phyloP scores from a whole-genome alignment of 2,888 invertebrate species.

The Oscheius sp. region DNA sequence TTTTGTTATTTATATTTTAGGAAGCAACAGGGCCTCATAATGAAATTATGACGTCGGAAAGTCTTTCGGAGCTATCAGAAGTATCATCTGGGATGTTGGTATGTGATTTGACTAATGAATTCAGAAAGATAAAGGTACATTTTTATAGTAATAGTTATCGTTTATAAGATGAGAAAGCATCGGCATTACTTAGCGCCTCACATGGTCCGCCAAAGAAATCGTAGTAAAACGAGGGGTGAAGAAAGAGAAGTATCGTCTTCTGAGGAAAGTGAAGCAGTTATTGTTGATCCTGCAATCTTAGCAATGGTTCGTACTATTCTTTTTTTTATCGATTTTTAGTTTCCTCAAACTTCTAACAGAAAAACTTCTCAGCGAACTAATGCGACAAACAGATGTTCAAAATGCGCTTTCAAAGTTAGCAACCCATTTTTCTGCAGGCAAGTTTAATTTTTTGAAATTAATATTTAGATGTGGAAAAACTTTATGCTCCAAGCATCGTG shows the following conservation, averaged over 20 bases:
- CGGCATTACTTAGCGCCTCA: constrained; percentile 12
- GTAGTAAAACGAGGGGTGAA: constrained; percentile 26
- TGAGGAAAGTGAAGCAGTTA: constrained; percentile 15
- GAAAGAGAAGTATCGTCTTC: constrained; percentile 24
- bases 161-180: constrained; percentile 17
- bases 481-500: constrained; percentile 37
- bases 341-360: not conserved
- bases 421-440: constrained; percentile 39
- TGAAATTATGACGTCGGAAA: not conserved
- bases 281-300: constrained; percentile 1
- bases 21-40: not conserved
- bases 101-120: constrained; percentile 45
- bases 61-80: constrained; percentile 32
- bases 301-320: not conserved
- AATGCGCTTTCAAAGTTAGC: constrained; percentile 38
- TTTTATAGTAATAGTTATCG: not conserved
- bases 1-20: not conserved
- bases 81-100: constrained; percentile 48
- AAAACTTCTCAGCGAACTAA: constrained; percentile 2
- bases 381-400: constrained; percentile 31
- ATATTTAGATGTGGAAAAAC: constrained; percentile 43
- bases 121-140: constrained; percentile 40
- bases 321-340: not conserved
- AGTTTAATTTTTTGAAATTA: not conserved
- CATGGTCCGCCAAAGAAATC: not conserved